These are phyloP conservation scores for Linyphia triangularis DNA, from an alignment of 2,888 invertebrate species.

Conservation along the genomic window DNA sequence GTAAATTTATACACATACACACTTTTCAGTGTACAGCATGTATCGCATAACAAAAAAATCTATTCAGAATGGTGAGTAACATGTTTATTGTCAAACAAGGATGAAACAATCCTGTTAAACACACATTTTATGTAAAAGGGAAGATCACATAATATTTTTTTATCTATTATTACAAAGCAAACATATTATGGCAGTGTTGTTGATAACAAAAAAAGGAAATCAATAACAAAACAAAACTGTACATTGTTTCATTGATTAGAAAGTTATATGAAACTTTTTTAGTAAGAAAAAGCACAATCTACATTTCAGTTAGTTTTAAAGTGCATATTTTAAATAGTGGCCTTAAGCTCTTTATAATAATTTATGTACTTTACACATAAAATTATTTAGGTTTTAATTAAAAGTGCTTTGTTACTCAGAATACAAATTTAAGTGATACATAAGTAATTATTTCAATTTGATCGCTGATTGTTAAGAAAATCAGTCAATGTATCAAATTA, in stretches of 20 bases:
- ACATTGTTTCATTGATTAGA: not conserved
- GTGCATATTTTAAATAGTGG: not conserved
- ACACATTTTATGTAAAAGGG: not conserved
- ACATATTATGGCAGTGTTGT: constrained; percentile 43
- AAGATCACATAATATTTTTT: not conserved
- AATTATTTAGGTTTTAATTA: not conserved
- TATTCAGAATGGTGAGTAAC: not conserved
- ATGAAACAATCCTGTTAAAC: constrained; percentile 37
- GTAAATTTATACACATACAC: too few relatives aligned
- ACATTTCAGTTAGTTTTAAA: not conserved
- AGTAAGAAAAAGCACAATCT: not conserved
- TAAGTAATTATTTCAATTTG: too few relatives aligned
- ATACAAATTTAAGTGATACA: too few relatives aligned
- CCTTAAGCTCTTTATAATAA: not conserved
- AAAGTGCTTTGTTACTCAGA: too few relatives aligned
- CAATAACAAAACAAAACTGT: constrained; percentile 9
- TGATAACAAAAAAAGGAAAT: constrained; percentile 17
- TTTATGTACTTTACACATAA: not conserved
- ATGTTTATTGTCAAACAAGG: constrained; percentile 50
- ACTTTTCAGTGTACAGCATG: too few relatives aligned
- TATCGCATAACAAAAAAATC: too few relatives aligned
- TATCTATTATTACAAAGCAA: not conserved
- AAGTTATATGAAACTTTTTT: not conserved
- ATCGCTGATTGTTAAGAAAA: too few relatives aligned
- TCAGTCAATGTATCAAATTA: too few relatives aligned